Evolutionary conservation across 2,888 invertebrate species (phyloP), one percentile per base, ranked within the genome.

Genomic region (Agrochola lota): DNA sequence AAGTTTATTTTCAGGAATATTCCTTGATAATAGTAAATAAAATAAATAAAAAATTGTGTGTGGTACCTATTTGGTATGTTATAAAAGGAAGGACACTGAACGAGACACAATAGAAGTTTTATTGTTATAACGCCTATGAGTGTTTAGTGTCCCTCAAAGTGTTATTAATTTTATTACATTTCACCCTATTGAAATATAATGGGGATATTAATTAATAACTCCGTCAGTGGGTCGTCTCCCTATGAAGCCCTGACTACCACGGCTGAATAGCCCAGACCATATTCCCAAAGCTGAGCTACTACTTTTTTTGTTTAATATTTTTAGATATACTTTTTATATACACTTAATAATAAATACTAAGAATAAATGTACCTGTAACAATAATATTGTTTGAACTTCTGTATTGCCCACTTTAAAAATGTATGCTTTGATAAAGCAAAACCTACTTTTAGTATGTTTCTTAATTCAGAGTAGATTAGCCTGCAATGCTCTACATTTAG

Each of bases 401-500:
- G 0, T 23, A 55, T 23, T n/a, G 23, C 55, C 55, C 26, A 15
- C 26, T 59, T n/a, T 26, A 59, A 17, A 26, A 30, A 30, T 2
- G 30, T 17, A 30, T 30, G 30, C 3, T 17, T 17, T 30, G 17
- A 20, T 8, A 30, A 35, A 46, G 12, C 15, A 46, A 26, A 59
- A 74, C 17, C 5, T 49, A 15, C 11, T 74, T 17, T 23, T 26
- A 7, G 17, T 11, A 30, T 60, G 23, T 26, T 26, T 26, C n/a
- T 26, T 11, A 17, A 26, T n/a, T 59, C 43, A 55, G 43, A 52
- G 17, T 30, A 57, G n/a, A 77, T 67, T 77, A 60, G 52, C 12
- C 20, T 46, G 23, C 26, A 55, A 52, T 52, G 20, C 40, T 60
- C 30, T 26, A 60, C 26, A 49, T 66, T 30, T 20, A 17, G n/a